A percentile compares a stretch with the other conserved stretches of the same genome.
Conservation (phyloP, 2,797 vertebrate genomes). For the Rousettus madagascariensis region DNA sequence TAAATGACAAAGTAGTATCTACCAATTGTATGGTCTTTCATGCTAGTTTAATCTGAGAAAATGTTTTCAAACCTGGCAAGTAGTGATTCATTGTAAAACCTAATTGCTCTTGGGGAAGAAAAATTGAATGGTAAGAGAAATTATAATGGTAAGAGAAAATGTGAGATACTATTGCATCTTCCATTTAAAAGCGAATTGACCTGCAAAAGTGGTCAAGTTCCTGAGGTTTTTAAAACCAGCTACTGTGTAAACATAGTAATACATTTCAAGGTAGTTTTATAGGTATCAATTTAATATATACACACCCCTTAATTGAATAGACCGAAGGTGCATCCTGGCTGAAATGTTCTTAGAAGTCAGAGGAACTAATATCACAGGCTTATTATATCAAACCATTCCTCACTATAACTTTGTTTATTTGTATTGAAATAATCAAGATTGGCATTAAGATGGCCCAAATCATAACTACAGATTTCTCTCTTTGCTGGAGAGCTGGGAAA, state of each 20-base stretch:
- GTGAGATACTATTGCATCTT: conserved; percentile 29
- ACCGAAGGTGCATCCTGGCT: background rate
- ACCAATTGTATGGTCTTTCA: background rate
- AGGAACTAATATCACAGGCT: background rate
- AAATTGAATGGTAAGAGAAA: conserved; percentile 16
- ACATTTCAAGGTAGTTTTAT: conserved; percentile 53
- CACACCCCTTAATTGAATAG: background rate
- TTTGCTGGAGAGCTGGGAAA: background rate
- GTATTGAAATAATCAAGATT: background rate
- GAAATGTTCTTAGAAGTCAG: conserved; percentile 42
- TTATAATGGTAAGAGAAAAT: conserved; percentile 49
- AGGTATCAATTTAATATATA: conserved; percentile 16
- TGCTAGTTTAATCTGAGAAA: conserved; percentile 20
- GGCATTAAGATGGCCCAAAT: background rate
- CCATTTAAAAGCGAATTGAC: conserved; percentile 50
- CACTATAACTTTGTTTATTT: background rate
- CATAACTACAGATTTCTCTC: background rate
- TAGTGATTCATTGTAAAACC: conserved; percentile 51
- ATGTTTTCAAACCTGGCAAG: conserved; percentile 21
- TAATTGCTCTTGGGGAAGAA: conserved; percentile 57
- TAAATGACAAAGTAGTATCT: conserved; percentile 58
- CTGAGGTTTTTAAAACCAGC: conserved; percentile 49
- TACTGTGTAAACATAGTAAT: conserved; percentile 53
- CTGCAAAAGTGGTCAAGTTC: conserved; percentile 44
- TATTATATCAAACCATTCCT: background rate